Evolutionary conservation across 2,797 vertebrate genomes (phyloP), one percentile per base, ranked within the genome.

Genomic region (Protosalanx chinensis): DNA sequence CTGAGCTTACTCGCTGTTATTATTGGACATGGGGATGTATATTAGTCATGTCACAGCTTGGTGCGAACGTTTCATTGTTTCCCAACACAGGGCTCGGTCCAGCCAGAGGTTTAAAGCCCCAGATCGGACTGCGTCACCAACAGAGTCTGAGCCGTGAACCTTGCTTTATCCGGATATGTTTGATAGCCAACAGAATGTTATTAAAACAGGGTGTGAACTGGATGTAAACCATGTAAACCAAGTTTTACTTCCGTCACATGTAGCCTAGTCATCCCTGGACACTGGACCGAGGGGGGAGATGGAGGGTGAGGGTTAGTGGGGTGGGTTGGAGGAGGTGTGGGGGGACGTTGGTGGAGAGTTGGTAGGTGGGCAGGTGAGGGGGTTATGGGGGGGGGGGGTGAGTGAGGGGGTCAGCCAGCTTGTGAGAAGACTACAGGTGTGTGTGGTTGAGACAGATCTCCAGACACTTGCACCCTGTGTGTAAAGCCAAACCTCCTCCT

Each of bases 1-100:
- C 46, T 61, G 70, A 75, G 78, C 74, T 76, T 77, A 79, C 81
- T 84, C 73, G 70, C 59, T 63, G 13, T 70, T 75, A 78, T 79
- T 73, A 81, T 77, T 75, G 75, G 70, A 63, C 59, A 8, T 15
- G 74, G 74, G 32, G 0, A 81, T 83, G 85, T 73, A 84, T 73
- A 84, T 87, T 84, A 82, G 81, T 85, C 85, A 83, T 88, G 80
- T 84, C 0, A 59, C 51, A 32, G 63, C 58, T 76, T 74, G 76
- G 74, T 79, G 67, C 64, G 81, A 61, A 79, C 74, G 13, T 68
- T 78, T 84, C 73, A 86, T 84, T 86, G 80, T 84, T 85, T 83
- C 84, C 73, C 72, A 81, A 70, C 75, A 79, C 6, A n/a, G 67
- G 80, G 71, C 13, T 79, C 82, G 80, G 71, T 82, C 80, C 66